A percentile compares a stretch with the other conserved stretches of the same genome.
phyloP scores from a whole-genome alignment of 2,113 vertebrate genomes.

The Physeter macrocephalus region DNA sequence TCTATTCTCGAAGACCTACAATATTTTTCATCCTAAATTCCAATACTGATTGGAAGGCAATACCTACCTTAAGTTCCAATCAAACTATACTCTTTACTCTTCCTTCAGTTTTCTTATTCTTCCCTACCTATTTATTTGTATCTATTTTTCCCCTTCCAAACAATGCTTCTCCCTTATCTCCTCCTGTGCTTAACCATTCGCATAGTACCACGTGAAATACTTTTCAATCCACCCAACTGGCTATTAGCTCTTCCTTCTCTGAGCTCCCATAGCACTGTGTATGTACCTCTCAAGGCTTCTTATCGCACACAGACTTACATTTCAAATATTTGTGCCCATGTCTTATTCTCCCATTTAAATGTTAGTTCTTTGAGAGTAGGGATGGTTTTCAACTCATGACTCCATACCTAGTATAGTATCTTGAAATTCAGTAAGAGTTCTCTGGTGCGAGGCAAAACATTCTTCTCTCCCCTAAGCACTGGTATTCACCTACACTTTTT shows the following conservation, averaged over 20 bases:
- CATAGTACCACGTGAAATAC: not conserved
- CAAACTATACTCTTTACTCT: not conserved
- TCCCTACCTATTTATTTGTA: not conserved
- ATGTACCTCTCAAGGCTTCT: not conserved
- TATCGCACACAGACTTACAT: not conserved
- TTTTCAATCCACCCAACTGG: not conserved
- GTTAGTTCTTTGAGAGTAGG: not conserved
- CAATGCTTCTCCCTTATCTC: not conserved
- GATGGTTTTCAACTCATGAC: not conserved
- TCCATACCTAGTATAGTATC: not conserved
- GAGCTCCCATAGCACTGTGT: not conserved
- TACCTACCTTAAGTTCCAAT: not conserved
- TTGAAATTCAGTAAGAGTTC: not conserved
- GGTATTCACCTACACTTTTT: not conserved
- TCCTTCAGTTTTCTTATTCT: not conserved
- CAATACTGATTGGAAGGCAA: not conserved
- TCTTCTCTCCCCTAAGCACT: not conserved
- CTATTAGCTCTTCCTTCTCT: not conserved
- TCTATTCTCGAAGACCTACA: not conserved
- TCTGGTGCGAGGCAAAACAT: not conserved
- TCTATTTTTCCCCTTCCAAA: not conserved
- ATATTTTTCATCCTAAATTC: not conserved
- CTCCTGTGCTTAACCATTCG: not conserved
- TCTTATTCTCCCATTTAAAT: not conserved
- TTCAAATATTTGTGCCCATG: not conserved